Base-by-base conservation (phyloP, 2,888 invertebrate species). In the Drosophila subquinaria region DNA sequence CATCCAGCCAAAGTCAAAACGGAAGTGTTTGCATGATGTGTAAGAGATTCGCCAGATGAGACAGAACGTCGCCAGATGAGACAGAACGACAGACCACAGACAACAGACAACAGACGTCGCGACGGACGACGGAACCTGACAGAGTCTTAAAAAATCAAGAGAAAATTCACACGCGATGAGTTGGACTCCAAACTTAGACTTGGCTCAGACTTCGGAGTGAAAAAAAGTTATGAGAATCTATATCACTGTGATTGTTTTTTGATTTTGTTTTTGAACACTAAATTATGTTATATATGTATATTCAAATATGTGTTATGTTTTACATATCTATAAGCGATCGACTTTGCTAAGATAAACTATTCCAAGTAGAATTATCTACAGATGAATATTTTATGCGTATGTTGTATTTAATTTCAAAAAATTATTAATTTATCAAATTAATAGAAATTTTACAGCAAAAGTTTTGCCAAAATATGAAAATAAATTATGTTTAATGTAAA, bases 1-100 rank as follows among this genome's bases (percentile, higher is more conserved):
- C 67, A 62, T 47, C 53, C 38, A 50, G 45, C 50, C 70, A 67
- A 73, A 69, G 33, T 43, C 53, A 67, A 87, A 89, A 77, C 86
- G 86, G 86, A 87, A 87, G 84, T 89, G 85, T 79, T 89, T 87
- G 79, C 61, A 66, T 61, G 85, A 82, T 89, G 89, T 87, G 89
- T 89, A 89, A 88, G 80, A 82, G 62, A 52, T 38, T 45, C 66
- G n/a, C 60, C 33, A 30, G 27, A 33, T 8, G 11, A 36, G n/a
- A 43, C 30, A 30, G 15, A 15, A 1, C 3, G 27, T 45, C 66
- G n/a, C 60, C 33, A 30, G 27, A 33, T 8, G 11, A 36, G n/a
- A 43, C 30, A 30, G 15, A 15, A 1, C 3, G 27, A n/a, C n/a
- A n/a, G n/a, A n/a, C n/a, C n/a, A 40, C 33, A n/a, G 35, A 33